Base-by-base conservation (phyloP, 1,140 invertebrate species). In the Drosophila albomicans region DNA sequence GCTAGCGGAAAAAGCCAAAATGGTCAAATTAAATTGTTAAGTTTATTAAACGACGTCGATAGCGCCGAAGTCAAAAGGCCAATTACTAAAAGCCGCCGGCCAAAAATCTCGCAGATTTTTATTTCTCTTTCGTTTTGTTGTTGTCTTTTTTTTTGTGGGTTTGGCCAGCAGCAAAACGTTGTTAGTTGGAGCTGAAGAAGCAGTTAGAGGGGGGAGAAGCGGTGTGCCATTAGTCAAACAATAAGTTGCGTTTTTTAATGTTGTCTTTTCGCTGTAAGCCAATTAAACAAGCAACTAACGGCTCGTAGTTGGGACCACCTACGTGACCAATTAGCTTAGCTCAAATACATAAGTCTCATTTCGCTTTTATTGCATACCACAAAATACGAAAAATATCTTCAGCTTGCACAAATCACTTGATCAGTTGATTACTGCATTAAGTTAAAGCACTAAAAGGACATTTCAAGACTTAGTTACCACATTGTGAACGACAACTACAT, bases 21-120 rank as follows among this genome's bases (percentile, higher is more conserved):
- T 45, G 30, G 20, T 58, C 66, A 75, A 81, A 79, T 81, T 79
- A 81, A 85, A 81, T 85, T 87, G 82, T 79, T 79, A 68, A 80
- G 41, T 81, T 81, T 68, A 78, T 57, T 78, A 81, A 86, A 58
- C 65, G 66, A 41, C 52, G 68, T 56, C 57, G 65, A 67, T 56
- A 68, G 61, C 56, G 77, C 46, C 46, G 13, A 63, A 41, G 70
- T 67, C 70, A 67, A 79, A 68, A 73, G 64, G 56, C 59, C 63
- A 67, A 76, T 38, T 52, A 6, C 41, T 32, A 35, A 41, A 41
- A 51, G 51, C 16, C 15, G 49, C 8, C 20, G 49, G 43, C 25
- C 28, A 52, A 62, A 13, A 35, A 59, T 35, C 57, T 15, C 2
- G 6, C 59, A 61, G 8, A 49, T 48, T 64, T 54, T n/a, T 30